These are phyloP conservation scores for Camelus bactrianus DNA, from an alignment of 2,113 vertebrate genomes.

Conservation along the genomic window DNA sequence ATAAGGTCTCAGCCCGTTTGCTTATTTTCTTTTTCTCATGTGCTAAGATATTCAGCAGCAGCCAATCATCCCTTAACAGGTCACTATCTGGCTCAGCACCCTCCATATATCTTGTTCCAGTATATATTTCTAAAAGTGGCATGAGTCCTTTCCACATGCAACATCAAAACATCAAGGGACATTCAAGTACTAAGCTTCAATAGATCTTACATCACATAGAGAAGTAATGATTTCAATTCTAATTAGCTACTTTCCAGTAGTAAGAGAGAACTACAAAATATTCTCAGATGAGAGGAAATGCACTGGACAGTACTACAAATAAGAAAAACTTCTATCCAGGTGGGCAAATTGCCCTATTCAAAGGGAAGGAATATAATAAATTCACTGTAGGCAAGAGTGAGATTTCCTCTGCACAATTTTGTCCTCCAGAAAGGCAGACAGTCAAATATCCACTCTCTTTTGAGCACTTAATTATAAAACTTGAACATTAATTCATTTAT, in stretches of 20 bases:
- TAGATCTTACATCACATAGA: neutral
- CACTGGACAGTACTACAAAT: neutral
- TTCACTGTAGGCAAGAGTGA: neutral
- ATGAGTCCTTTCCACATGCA: neutral
- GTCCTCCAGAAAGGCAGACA: neutral
- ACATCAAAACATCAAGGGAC: conserved; percentile 1
- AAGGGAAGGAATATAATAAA: neutral
- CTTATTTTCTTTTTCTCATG: neutral
- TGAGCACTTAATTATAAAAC: neutral
- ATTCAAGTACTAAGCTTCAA: neutral
- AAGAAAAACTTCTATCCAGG: neutral
- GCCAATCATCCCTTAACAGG: neutral
- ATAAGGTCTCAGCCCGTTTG: neutral
- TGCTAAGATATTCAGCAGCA: neutral
- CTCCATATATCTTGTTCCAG: neutral
- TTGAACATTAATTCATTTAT: neutral
- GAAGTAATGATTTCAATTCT: conserved; percentile 57
- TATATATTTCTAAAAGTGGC: neutral
- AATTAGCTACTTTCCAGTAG: conserved; percentile 6
- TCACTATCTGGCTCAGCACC: neutral
- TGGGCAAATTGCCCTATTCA: neutral
- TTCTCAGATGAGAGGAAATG: neutral
- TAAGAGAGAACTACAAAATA: neutral
- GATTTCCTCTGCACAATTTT: neutral
- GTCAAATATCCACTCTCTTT: neutral